These are phyloP conservation scores for Trematomus bernacchii DNA, from an alignment of 2,797 vertebrate genomes.

Conservation along the genomic window DNA sequence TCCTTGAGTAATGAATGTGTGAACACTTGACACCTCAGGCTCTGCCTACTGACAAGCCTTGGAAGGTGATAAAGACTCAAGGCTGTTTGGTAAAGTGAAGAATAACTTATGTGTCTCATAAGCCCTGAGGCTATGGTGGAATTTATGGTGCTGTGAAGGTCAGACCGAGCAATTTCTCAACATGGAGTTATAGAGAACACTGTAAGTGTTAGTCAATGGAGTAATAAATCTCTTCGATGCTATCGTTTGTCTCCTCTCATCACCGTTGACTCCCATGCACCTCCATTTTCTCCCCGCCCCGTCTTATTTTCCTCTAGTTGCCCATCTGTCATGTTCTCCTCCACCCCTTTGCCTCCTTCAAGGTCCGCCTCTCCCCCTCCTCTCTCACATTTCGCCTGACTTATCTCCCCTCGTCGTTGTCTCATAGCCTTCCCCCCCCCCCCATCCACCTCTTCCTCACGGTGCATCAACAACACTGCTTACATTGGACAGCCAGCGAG, in stretches of 20 bases:
- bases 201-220: constrained; percentile 58
- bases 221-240: constrained; percentile 60
- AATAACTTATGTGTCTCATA: constrained; percentile 55
- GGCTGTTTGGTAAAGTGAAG: constrained; percentile 19
- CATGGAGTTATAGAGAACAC: constrained; percentile 51
- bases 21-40: too few species aligned
- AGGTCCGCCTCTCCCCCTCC: neutral
- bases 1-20: too few species aligned
- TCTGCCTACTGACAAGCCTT: neutral
- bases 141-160: constrained; percentile 71
- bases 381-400: constrained; percentile 10
- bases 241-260: constrained; percentile 57
- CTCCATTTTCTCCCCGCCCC: constrained; percentile 9
- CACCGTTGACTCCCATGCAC: constrained; percentile 27
- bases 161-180: constrained; percentile 69
- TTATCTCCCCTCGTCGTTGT: constrained; percentile 7
- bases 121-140: constrained; percentile 44
- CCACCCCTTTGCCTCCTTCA: neutral
- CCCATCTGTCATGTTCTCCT: constrained; percentile 41
- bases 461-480: constrained; percentile 25
- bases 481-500: constrained; percentile 23
- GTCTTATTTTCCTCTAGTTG: constrained; percentile 25
- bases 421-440: constrained; percentile 3
- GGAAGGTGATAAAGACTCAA: constrained; percentile 28
- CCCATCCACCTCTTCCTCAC: constrained; percentile 21